These are phyloP conservation scores for Glossophaga mutica DNA, from an alignment of 2,797 vertebrate species.

Conservation along the genomic window DNA sequence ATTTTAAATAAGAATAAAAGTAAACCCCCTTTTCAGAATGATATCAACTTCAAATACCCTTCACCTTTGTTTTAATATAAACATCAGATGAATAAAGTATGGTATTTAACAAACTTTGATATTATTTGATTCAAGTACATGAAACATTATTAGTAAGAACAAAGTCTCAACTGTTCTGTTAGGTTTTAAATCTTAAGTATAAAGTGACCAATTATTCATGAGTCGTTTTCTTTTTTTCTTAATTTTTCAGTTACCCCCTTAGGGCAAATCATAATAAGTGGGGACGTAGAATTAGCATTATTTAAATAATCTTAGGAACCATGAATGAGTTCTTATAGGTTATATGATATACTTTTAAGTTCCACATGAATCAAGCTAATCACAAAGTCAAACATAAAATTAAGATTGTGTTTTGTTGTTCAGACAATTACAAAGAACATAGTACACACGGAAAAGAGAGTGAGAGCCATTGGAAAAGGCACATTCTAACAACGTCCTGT, in stretches of 20 bases:
- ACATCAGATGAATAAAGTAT: background rate
- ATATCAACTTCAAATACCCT: background rate
- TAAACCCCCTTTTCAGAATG: background rate
- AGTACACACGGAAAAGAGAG: background rate
- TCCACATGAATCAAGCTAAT: slow-evolving; percentile 41
- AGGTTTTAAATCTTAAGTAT: slow-evolving; percentile 17
- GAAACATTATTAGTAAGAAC: background rate
- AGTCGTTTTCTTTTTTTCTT: slow-evolving; percentile 34
- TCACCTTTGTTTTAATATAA: background rate
- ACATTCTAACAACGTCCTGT: background rate
- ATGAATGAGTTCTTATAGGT: slow-evolving; percentile 7
- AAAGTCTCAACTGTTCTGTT: background rate
- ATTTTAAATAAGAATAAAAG: background rate
- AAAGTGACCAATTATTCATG: slow-evolving; percentile 36
- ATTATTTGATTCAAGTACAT: slow-evolving; percentile 5
- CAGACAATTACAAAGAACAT: background rate
- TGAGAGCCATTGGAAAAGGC: background rate
- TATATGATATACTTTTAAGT: background rate
- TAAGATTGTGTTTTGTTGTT: slow-evolving; percentile 12
- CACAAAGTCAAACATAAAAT: slow-evolving; percentile 60
- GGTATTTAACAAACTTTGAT: background rate
- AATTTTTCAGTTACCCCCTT: slow-evolving; percentile 48
- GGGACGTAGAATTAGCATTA: slow-evolving; percentile 28
- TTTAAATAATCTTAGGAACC: slow-evolving; percentile 43
- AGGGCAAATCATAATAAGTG: slow-evolving; percentile 19